Evolutionary conservation across 2,113 vertebrate species (phyloP).

Genomic region (Podocnemis expansa): DNA sequence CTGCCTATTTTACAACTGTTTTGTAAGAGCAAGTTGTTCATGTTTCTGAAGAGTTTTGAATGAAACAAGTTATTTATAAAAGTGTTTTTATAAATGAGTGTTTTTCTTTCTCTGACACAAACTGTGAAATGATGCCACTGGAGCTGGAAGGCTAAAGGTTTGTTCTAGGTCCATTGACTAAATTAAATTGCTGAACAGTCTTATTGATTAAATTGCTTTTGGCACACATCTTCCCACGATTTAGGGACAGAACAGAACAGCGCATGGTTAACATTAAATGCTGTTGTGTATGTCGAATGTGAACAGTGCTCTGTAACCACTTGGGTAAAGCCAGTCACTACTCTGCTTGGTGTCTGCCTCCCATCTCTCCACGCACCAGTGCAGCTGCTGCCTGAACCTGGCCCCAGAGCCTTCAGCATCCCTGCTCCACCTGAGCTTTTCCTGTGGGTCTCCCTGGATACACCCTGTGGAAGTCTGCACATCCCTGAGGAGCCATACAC

Average conservation of each 20-base stretch:
- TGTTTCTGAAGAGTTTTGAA: background rate
- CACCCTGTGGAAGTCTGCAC: no score
- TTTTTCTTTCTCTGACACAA: background rate
- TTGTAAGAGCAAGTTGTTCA: background rate
- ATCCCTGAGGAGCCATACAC: no score
- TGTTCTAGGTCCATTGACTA: background rate
- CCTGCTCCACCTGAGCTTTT: no score
- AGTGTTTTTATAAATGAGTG: background rate
- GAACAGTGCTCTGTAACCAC: no score
- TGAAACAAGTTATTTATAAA: background rate
- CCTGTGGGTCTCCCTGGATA: no score
- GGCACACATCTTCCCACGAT: rapidly evolving
- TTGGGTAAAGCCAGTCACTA: no score
- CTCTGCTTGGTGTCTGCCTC: no score
- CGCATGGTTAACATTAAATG: background rate
- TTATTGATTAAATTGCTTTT: background rate
- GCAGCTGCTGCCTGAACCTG: no score
- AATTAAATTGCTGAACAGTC: background rate
- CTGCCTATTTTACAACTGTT: background rate
- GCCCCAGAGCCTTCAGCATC: no score
- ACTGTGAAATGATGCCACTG: background rate
- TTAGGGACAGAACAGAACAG: background rate
- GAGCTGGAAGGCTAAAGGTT: background rate
- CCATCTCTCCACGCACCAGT: no score
- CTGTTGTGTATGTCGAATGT: no score